Evolutionary conservation across 2,113 vertebrate species (phyloP).

Genomic region (Nymphicus hollandicus): DNA sequence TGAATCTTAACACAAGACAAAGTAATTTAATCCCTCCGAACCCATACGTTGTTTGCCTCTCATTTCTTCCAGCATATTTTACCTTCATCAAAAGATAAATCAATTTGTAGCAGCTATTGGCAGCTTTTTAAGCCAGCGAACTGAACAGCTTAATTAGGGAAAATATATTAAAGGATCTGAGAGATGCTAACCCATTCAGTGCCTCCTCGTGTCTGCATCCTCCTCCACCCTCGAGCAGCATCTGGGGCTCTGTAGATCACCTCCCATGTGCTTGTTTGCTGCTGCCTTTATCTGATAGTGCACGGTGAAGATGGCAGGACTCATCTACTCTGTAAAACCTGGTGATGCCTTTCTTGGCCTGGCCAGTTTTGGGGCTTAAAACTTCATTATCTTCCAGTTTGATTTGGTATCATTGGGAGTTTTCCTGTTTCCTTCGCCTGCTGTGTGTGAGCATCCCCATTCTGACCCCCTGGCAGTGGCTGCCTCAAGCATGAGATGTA

Average conservation of each 20-base stretch:
- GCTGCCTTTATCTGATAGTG: neutral
- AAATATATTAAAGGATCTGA: constrained; percentile 59
- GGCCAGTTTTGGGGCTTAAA: neutral
- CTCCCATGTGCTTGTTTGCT: neutral
- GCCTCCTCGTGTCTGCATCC: neutral
- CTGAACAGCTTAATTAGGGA: constrained; percentile 63
- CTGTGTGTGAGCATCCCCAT: neutral
- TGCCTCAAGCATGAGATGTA: neutral
- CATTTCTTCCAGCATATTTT: constrained; percentile 70
- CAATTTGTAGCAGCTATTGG: constrained; percentile 73
- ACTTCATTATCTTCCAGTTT: neutral
- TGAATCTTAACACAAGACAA: constrained; percentile 47
- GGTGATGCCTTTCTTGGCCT: neutral
- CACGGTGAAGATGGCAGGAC: accelerated
- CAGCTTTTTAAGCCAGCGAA: constrained; percentile 60
- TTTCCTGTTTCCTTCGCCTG: neutral
- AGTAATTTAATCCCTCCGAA: constrained; percentile 60
- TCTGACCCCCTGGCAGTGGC: neutral
- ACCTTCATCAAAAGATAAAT: constrained; percentile 73
- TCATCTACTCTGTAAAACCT: neutral
- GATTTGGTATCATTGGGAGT: neutral
- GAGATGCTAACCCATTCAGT: neutral
- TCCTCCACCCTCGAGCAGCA: neutral
- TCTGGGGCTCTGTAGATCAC: neutral
- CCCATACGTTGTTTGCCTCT: constrained; percentile 59